Percentiles rank a stretch among this genome's conserved stretches.
Conservation (phyloP, 2,113 vertebrate species). For the Gobio gobio region DNA sequence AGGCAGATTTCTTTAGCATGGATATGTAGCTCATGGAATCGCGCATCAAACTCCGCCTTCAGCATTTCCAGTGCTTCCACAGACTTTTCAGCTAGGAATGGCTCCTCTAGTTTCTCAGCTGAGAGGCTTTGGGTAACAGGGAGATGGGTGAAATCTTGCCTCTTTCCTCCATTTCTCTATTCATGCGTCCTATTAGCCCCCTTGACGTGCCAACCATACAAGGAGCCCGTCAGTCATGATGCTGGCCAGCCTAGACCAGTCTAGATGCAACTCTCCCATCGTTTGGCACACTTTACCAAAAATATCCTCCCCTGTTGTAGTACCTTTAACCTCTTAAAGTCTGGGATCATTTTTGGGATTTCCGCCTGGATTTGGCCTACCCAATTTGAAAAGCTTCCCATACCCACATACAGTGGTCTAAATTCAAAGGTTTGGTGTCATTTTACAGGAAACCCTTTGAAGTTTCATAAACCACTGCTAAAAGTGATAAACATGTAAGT, state of each 20-base stretch:
- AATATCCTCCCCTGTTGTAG: constrained; percentile 3
- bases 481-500: no score
- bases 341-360: no score
- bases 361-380: no score
- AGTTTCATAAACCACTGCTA: no score
- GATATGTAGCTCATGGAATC: constrained; percentile 33
- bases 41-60: constrained; percentile 4
- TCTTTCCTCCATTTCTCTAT: neutral
- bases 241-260: constrained; percentile 38
- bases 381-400: no score
- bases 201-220: neutral
- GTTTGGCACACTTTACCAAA: neutral
- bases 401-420: no score
- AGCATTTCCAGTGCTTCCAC: constrained; percentile 38
- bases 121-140: neutral
- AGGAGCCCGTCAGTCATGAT: constrained; percentile 8
- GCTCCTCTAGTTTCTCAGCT: no score
- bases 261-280: constrained; percentile 9
- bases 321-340: no score
- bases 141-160: no score
- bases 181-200: neutral
- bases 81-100: no score
- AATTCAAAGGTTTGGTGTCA: no score
- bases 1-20: constrained; percentile 34
- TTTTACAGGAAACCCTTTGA: no score